Percentiles rank a stretch among this genome's conserved stretches.
Conservation (phyloP, 2,797 vertebrate genomes). For the Chaetophractus vellerosus region DNA sequence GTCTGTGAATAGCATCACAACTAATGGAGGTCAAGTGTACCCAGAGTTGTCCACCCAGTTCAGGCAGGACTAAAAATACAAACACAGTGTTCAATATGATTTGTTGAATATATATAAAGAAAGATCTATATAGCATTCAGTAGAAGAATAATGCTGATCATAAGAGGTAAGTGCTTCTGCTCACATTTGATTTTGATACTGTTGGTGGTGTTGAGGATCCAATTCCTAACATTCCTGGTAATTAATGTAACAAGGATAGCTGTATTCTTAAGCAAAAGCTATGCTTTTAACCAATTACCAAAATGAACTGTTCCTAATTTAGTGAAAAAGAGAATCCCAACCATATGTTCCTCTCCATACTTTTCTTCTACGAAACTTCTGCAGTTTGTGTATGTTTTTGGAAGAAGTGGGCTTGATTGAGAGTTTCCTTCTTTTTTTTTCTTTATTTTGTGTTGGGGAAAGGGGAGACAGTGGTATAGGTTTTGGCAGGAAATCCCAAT, state of each 20-base stretch:
- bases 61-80: slow-evolving; percentile 54
- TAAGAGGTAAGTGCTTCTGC: not conserved
- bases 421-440: not conserved
- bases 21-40: slow-evolving; percentile 46
- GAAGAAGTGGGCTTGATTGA: slow-evolving; percentile 58
- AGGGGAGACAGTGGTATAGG: not conserved
- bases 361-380: slow-evolving; percentile 42
- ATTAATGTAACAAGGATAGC: slow-evolving; percentile 27
- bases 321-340: not conserved
- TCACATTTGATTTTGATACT: slow-evolving; percentile 60
- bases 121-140: slow-evolving; percentile 40
- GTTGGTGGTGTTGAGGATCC: slow-evolving; percentile 24
- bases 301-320: slow-evolving; percentile 44
- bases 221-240: slow-evolving; percentile 28
- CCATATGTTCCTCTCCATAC: not conserved
- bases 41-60: not conserved
- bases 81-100: slow-evolving; percentile 3
- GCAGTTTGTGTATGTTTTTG: not conserved
- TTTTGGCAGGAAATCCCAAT: slow-evolving; percentile 10
- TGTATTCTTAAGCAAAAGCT: slow-evolving; percentile 26
- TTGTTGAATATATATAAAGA: slow-evolving; percentile 3
- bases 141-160: not conserved
- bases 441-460: not conserved
- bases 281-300: slow-evolving; percentile 62
- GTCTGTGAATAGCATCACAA: slow-evolving; percentile 17